Base-by-base conservation (phyloP, 2,797 vertebrate species). In the Takifugu ocellatus region DNA sequence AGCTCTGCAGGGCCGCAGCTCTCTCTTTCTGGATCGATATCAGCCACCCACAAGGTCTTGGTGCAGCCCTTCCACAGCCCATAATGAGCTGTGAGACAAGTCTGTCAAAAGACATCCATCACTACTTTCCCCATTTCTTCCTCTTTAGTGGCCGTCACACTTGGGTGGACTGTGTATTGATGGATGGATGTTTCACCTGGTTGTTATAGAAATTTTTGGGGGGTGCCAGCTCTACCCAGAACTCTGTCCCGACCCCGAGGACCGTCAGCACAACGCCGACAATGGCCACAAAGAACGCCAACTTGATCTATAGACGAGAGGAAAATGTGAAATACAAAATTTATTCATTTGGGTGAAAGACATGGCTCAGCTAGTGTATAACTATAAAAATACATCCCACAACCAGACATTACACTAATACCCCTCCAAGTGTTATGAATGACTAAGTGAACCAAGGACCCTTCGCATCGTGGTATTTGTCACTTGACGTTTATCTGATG, bases 61-160 rank as follows among this genome's bases (percentile, higher is more conserved):
- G 89, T 85, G 80, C 94, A 96, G 72, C 90, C 82, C 71, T 94
- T 95, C 94, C 94, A 96, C 47, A 96, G 88, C 25, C 94, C 94
- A 2, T 92, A 91, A 81, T 96, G 92, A 36, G 90, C 92, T 0
- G 91, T 89, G 24, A 93, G 85, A 54, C 94, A 96, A 0, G 93
- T 91, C 66, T 91, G 80, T 5, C 45, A 45, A 44, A 53, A 1
- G 1, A 39, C 5, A 36, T 14, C 25, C 6, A 46, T 44, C 27
- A 29, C 27, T 29, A 29, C 4, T 29, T 29, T 29, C 27, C 4
- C 36, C 3, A 12, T 39, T 39, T 39, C 36, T 39, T 14, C 36
- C 36, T 39, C 36, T 14, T 14, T 5, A 39, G 11, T 12, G 3
- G 1, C 36, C 3, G 36, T 39, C 36, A 11, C 11, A 39, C 14